A percentile compares a stretch with the other conserved stretches of the same genome.
These are phyloP conservation scores for Lobophora halterata DNA, from an alignment of 2,888 invertebrate species.

Conservation along the genomic window DNA sequence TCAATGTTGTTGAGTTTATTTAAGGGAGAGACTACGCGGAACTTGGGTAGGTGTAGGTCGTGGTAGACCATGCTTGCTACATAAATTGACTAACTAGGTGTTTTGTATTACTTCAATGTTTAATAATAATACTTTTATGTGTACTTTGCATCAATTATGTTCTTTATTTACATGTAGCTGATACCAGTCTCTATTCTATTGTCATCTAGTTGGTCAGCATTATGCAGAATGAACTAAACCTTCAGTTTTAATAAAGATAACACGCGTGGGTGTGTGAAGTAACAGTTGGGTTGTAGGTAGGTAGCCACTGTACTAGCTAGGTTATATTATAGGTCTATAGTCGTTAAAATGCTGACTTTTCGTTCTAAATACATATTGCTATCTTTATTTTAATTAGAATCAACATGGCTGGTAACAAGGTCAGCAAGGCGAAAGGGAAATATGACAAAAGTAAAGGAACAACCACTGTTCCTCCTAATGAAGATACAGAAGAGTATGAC, in stretches of 20 bases:
- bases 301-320: no score
- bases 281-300: no score
- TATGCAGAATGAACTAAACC: slow-evolving; percentile 39
- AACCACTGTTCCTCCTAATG: slow-evolving; percentile 49
- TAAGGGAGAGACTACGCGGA: slow-evolving; percentile 74
- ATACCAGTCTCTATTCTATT: no score
- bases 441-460: slow-evolving; percentile 47
- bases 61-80: slow-evolving; percentile 56
- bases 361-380: neutral
- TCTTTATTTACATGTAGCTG: slow-evolving; percentile 10
- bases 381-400: slow-evolving; percentile 7
- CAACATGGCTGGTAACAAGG: slow-evolving; percentile 69
- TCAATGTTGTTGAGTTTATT: slow-evolving; percentile 56
- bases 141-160: slow-evolving; percentile 17
- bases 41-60: slow-evolving; percentile 53
- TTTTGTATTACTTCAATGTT: slow-evolving; percentile 7
- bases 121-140: slow-evolving; percentile 1
- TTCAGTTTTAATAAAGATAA: no score
- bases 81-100: slow-evolving; percentile 21
- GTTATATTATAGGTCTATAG: no score
- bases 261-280: no score
- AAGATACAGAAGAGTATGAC: slow-evolving; percentile 71
- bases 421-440: slow-evolving; percentile 64
- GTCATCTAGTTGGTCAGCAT: slow-evolving; percentile 47
- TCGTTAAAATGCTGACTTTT: slow-evolving; percentile 9